These are phyloP conservation scores for Bujurquina vittata DNA, from an alignment of 2,113 vertebrate species.

Conservation along the genomic window DNA sequence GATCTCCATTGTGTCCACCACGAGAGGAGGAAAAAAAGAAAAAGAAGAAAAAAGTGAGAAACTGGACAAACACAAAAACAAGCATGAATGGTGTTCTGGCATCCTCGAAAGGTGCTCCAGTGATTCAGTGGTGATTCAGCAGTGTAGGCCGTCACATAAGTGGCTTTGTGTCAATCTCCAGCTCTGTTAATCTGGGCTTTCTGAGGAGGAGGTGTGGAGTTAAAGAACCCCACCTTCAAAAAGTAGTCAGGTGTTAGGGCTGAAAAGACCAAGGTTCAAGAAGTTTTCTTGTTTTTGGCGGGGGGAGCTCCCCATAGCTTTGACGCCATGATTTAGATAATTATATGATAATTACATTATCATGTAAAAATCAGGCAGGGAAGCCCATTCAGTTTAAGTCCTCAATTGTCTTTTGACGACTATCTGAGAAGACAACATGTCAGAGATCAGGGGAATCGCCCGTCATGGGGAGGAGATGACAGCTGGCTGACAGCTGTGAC, in stretches of 20 bases:
- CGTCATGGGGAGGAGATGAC: neutral
- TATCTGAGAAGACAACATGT: neutral
- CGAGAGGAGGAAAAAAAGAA: neutral
- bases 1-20: neutral
- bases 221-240: neutral
- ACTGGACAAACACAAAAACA: conserved; percentile 34
- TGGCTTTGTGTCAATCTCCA: conserved; percentile 68
- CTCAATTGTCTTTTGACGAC: neutral
- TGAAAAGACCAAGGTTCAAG: conserved; percentile 20
- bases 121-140: conserved; percentile 28
- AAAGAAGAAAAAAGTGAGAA: neutral
- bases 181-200: conserved; percentile 63
- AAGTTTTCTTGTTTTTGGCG: neutral
- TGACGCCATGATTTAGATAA: neutral
- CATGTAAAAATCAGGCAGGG: neutral
- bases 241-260: conserved; percentile 44
- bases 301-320: neutral
- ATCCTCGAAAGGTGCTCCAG: conserved; percentile 17
- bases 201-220: conserved; percentile 32
- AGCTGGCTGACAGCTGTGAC: neutral
- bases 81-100: conserved; percentile 4
- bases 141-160: conserved; percentile 55
- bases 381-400: neutral
- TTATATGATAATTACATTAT: too few relatives aligned
- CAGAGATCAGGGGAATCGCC: neutral